Percentiles rank a stretch among this genome's conserved stretches.
Conservation (phyloP, 2,797 vertebrate species). For the Chelmon rostratus region DNA sequence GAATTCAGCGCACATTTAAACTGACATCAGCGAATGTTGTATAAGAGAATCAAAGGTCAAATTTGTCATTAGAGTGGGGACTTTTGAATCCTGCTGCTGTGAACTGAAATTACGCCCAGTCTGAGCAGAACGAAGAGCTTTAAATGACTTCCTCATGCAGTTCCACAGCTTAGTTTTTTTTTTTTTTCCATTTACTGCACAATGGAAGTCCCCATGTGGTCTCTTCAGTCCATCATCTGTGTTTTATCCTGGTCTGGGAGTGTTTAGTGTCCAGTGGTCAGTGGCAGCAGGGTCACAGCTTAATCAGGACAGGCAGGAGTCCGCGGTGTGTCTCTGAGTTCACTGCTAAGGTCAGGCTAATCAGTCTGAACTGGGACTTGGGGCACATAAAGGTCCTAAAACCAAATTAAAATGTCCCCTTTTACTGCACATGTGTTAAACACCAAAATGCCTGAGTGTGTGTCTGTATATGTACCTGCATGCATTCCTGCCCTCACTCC, state of each 20-base stretch:
- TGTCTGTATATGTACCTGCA: background rate
- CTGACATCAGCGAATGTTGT: too few relatives aligned
- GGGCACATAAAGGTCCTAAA: slow-evolving; percentile 47
- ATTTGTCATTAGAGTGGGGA: slow-evolving; percentile 7
- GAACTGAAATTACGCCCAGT: slow-evolving; percentile 24
- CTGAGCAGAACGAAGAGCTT: slow-evolving; percentile 52
- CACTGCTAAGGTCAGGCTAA: slow-evolving; percentile 76
- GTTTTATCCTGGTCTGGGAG: slow-evolving; percentile 74
- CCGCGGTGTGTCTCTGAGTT: slow-evolving; percentile 53
- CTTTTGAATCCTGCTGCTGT: background rate
- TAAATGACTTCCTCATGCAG: slow-evolving; percentile 76
- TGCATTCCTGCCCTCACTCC: too few relatives aligned
- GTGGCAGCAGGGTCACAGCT: slow-evolving; percentile 71
- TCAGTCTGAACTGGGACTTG: slow-evolving; percentile 71
- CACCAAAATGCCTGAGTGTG: slow-evolving; percentile 1
- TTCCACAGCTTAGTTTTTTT: slow-evolving; percentile 27
- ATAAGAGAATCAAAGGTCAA: slow-evolving; percentile 5
- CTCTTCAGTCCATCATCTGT: slow-evolving; percentile 48
- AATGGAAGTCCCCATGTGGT: slow-evolving; percentile 68
- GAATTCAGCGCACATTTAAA: too few relatives aligned
- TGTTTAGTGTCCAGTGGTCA: slow-evolving; percentile 81
- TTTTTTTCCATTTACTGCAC: slow-evolving; percentile 31
- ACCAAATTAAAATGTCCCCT: slow-evolving; percentile 33
- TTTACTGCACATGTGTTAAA: slow-evolving; percentile 35
- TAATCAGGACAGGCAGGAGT: slow-evolving; percentile 72